Evolutionary conservation across 1,140 invertebrate genomes (phyloP), one percentile per base, ranked within the genome.

Genomic region (Drosophila oshimai): DNA sequence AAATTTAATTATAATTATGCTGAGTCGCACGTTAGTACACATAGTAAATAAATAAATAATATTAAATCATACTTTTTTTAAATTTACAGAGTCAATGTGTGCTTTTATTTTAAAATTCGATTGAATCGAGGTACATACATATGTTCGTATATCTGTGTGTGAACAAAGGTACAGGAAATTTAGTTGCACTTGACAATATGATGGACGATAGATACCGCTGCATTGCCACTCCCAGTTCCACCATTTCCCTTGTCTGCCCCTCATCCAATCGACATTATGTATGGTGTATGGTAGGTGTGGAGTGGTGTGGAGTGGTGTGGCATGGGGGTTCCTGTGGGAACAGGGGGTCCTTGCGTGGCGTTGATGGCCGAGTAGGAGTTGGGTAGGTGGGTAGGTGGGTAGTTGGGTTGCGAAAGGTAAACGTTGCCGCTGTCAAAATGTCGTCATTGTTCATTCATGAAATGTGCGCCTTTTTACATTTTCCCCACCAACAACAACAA

Each of bases 401-500:
- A 13, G 37, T 15, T 12, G 28, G 42, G 6, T 29, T 6, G 22
- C 33, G 18, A 31, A 47, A 51, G 62, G 55, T 69, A 72, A 70
- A 54, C 46, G 74, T 58, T 79, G 69, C 76, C 78, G 55, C 76
- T 86, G 81, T 86, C 81, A 87, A 86, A 86, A 87, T 86, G 80
- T 86, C 80, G 81, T 86, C 80, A 86, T 86, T 87, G 80, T 86
- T 87, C 80, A 86, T 86, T 86, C 80, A 86, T 86, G 81, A 86
- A 86, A 86, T 86, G 80, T 81, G 57, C 81, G 68, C 81, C 76
- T 69, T 86, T 86, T 86, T 50, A 70, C 51, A 69, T 70, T 83
- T 55, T 60, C 37, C 51, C 55, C 54, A 78, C 44, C 51, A 60
- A 28, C 41, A 68, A 12, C 7, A 72, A 12, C 55, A 47, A 46